Conservation (phyloP, 2,888 invertebrate species). For the Noctua pronuba region DNA sequence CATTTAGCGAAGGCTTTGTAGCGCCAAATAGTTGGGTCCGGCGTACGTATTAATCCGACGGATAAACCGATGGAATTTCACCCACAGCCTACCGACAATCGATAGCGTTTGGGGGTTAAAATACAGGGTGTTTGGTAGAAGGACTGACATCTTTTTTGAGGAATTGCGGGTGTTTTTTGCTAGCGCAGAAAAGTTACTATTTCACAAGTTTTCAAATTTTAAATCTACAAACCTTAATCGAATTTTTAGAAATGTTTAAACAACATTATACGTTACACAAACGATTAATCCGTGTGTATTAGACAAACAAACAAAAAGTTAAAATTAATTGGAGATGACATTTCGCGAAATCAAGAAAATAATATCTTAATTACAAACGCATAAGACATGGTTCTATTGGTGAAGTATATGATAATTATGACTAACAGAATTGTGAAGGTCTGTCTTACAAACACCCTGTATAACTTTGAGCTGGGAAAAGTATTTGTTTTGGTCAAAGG, state of each 20-base stretch:
- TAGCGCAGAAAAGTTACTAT: not conserved
- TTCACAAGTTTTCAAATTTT: not conserved
- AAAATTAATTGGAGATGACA: not conserved
- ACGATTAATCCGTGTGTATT: not conserved
- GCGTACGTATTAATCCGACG: constrained; percentile 63
- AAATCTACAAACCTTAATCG: not conserved
- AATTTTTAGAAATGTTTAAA: not conserved
- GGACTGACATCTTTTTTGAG: not conserved
- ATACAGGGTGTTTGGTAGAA: not conserved
- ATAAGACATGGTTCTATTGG: not conserved
- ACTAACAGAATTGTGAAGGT: not conserved
- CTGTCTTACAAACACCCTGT: not conserved
- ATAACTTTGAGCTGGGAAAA: constrained; percentile 54
- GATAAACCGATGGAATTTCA: constrained; percentile 68
- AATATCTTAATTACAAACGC: not conserved
- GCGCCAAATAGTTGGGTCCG: constrained; percentile 67
- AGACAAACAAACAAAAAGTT: not conserved
- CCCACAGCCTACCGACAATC: constrained; percentile 51
- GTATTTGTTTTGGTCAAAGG: constrained; percentile 42
- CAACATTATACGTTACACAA: not conserved
- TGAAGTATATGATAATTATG: not conserved
- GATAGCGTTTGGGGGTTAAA: constrained; percentile 59
- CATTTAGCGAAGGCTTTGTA: constrained; percentile 69
- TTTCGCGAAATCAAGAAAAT: no score
- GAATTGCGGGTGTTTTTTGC: not conserved